A percentile compares a stretch with the other conserved stretches of the same genome.
Evolutionary conservation across 2,888 invertebrate species (phyloP).

Genomic region (Sclerodermus sp.): DNA sequence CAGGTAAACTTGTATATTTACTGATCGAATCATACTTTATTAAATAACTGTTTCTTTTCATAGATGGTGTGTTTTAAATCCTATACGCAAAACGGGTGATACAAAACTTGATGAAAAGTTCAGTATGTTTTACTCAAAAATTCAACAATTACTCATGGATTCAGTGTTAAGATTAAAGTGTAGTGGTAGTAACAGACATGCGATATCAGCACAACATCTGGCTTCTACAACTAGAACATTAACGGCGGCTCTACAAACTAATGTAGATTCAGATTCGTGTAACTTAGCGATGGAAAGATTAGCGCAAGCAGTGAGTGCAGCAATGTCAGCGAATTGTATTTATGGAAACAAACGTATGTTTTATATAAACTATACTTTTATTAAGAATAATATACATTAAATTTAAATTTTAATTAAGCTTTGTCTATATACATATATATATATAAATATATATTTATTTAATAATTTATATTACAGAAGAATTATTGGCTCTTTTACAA

Average conservation of each 20-base stretch:
- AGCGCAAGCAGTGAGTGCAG: slow-evolving; percentile 82
- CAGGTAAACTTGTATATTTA: slow-evolving; percentile 36
- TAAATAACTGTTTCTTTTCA: slow-evolving; percentile 3
- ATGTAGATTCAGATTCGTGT: slow-evolving; percentile 26
- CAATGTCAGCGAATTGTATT: slow-evolving; percentile 75
- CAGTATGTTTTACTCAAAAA: slow-evolving; percentile 47
- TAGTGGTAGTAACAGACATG: slow-evolving; percentile 48
- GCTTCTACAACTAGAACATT: slow-evolving; percentile 46
- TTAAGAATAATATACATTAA: background rate
- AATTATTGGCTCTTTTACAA: slow-evolving; percentile 49
- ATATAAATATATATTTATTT: background rate
- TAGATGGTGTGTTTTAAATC: slow-evolving; percentile 53
- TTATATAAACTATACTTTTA: background rate
- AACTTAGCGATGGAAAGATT: slow-evolving; percentile 68
- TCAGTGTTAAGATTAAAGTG: slow-evolving; percentile 49
- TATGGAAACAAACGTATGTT: slow-evolving; percentile 74
- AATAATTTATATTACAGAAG: slow-evolving; percentile 40
- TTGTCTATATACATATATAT: background rate
- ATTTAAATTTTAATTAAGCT: slow-evolving; percentile 43
- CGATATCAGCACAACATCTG: slow-evolving; percentile 54
- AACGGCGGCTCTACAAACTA: slow-evolving; percentile 36
- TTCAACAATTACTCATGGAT: slow-evolving; percentile 53
- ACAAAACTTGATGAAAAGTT: slow-evolving; percentile 28
- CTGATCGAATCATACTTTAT: background rate
- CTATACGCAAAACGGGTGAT: slow-evolving; percentile 33